A percentile compares a stretch with the other conserved stretches of the same genome.
phyloP scores from a whole-genome alignment of 2,113 vertebrate genomes.

The Panurus biarmicus region DNA sequence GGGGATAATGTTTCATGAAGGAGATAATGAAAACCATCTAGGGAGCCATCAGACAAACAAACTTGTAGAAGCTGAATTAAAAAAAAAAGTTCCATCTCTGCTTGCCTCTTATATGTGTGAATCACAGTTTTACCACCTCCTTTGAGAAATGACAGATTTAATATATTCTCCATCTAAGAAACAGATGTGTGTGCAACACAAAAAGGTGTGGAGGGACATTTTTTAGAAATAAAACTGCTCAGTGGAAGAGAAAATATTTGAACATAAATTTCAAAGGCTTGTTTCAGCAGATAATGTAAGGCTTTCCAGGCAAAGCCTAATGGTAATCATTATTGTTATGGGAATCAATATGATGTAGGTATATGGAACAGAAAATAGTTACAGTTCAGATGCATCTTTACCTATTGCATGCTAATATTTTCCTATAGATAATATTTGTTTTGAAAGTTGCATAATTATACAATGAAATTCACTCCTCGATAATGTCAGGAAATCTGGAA shows the following conservation, averaged over 20 bases:
- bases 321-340: not conserved
- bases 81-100: not conserved
- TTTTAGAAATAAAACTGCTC: not conserved
- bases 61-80: not conserved
- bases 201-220: not conserved
- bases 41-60: not conserved
- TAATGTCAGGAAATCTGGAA: not conserved
- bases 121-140: not conserved
- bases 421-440: not conserved
- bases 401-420: not conserved
- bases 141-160: not conserved
- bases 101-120: not conserved
- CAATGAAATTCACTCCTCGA: not conserved
- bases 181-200: not conserved
- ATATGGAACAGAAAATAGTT: not conserved
- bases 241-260: constrained; percentile 21
- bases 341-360: not conserved
- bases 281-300: not conserved
- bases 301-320: not conserved
- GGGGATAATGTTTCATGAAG: not conserved
- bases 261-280: constrained; percentile 23
- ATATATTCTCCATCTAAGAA: not conserved
- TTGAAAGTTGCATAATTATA: not conserved
- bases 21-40: not conserved
- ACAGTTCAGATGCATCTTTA: not conserved